A percentile compares a stretch with the other conserved stretches of the same genome.
phyloP scores from a whole-genome alignment of 2,888 invertebrate species.

The Chironomus riparius region DNA sequence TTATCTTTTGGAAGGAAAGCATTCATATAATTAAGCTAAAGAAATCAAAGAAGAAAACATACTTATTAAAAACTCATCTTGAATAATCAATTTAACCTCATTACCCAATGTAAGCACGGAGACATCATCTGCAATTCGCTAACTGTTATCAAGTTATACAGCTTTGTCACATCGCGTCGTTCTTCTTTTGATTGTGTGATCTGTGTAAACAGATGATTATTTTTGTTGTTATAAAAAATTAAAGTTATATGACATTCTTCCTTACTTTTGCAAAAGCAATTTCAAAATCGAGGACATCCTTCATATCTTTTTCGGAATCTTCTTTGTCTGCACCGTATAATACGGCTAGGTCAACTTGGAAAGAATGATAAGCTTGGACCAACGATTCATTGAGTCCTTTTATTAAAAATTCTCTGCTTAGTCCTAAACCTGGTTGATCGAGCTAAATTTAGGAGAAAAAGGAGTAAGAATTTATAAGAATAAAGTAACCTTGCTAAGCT shows the following conservation, averaged over 20 bases:
- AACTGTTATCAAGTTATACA: constrained; percentile 80
- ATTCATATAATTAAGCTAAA: constrained; percentile 63
- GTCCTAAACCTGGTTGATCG: constrained; percentile 68
- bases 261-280: constrained; percentile 74
- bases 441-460: constrained; percentile 44
- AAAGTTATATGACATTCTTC: background rate
- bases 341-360: constrained; percentile 71
- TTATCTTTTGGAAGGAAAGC: constrained; percentile 60
- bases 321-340: constrained; percentile 64
- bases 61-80: background rate
- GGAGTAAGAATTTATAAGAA: too few relatives aligned
- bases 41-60: constrained; percentile 40
- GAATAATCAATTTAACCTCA: background rate
- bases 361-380: constrained; percentile 66
- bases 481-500: too few relatives aligned
- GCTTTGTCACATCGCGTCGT: constrained; percentile 68
- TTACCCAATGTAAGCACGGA: constrained; percentile 64
- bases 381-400: constrained; percentile 64
- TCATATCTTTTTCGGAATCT: constrained; percentile 56
- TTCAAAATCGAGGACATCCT: constrained; percentile 70
- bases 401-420: constrained; percentile 70
- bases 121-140: constrained; percentile 57
- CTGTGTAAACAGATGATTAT: constrained; percentile 38
- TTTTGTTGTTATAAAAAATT: background rate
- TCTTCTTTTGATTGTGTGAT: constrained; percentile 72